Conservation (phyloP, 2,888 invertebrate genomes). For the Mimumesa dahlbomi region DNA sequence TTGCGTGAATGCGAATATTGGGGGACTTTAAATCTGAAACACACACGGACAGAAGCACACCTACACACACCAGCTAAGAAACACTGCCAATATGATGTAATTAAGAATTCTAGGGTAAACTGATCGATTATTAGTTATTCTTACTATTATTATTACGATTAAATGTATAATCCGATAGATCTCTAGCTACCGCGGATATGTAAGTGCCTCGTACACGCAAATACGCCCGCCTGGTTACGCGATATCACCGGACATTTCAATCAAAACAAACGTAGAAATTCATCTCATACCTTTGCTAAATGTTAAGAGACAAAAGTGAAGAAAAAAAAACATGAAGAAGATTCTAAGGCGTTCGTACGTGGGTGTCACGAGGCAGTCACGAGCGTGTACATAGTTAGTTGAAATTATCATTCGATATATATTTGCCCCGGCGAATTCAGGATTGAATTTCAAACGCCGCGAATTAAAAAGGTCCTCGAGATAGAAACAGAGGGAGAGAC, state of each 20-base stretch:
- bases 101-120: conserved; percentile 70
- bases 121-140: conserved; percentile 69
- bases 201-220: conserved; percentile 22
- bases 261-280: neutral
- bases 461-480: neutral
- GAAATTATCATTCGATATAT: conserved; percentile 55
- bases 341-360: neutral
- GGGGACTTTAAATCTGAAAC: too few species aligned
- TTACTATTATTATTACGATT: conserved; percentile 63
- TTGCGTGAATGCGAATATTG: neutral
- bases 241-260: neutral
- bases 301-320: too few species aligned
- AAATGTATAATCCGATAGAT: conserved; percentile 63
- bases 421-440: too few species aligned
- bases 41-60: conserved; percentile 62
- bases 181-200: conserved; percentile 56
- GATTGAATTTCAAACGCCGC: too few species aligned
- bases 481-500: neutral
- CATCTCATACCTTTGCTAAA: neutral
- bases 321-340: neutral
- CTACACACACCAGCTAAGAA: conserved; percentile 78
- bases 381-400: conserved; percentile 64
- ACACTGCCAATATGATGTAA: conserved; percentile 80
- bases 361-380: conserved; percentile 14
- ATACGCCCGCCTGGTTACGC: conserved; percentile 5